phyloP scores from a whole-genome alignment of 2,888 invertebrate species.

The Cephonodes hylas region DNA sequence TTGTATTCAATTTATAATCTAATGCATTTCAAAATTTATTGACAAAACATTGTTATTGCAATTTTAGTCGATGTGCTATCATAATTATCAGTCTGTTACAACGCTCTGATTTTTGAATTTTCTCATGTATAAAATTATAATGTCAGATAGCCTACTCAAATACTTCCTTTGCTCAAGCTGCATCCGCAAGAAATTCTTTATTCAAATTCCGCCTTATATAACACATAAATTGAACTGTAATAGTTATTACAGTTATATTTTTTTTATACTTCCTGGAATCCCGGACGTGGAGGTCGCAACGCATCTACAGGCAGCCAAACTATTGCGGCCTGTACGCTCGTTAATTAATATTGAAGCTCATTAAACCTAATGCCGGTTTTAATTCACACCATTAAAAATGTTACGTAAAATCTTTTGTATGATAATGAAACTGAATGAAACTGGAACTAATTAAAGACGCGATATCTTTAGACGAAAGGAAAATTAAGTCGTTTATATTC shows the following conservation, averaged over 20 bases:
- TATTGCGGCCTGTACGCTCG: not conserved
- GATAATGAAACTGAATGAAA: slow-evolving; percentile 7
- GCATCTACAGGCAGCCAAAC: not conserved
- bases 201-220: too few relatives aligned
- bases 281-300: not conserved
- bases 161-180: too few relatives aligned
- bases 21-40: too few relatives aligned
- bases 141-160: too few relatives aligned
- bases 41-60: not conserved
- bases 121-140: too few relatives aligned
- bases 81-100: too few relatives aligned
- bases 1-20: not conserved
- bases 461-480: not conserved
- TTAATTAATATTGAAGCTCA: slow-evolving; percentile 5
- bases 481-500: slow-evolving; percentile 8
- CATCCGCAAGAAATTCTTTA: too few relatives aligned
- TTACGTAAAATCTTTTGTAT: slow-evolving; percentile 10
- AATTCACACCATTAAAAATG: slow-evolving; percentile 5
- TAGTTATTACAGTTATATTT: not conserved
- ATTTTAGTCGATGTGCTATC: too few relatives aligned
- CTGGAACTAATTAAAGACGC: not conserved
- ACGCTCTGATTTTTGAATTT: too few relatives aligned
- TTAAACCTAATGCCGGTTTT: not conserved
- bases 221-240: not conserved
- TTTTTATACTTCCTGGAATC: not conserved